phyloP scores from a whole-genome alignment of 2,797 vertebrate species.

The Callimico goeldii region DNA sequence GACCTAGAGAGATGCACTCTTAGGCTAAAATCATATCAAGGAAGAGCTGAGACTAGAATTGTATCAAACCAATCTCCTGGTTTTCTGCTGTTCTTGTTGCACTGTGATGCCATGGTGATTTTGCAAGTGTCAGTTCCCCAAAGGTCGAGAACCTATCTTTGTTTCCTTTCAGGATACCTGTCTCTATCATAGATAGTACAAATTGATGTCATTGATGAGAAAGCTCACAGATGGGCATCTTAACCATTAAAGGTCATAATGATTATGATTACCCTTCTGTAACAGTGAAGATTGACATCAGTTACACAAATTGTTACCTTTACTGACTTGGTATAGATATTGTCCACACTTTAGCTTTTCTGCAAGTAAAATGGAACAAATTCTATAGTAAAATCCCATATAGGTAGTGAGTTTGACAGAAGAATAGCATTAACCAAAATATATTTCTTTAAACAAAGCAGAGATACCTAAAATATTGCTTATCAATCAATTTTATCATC shows the following conservation, averaged over 20 bases:
- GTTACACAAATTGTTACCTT: neutral
- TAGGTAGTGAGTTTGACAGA: slow-evolving; percentile 7
- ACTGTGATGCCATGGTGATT: neutral
- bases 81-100: neutral
- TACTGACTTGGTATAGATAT: neutral
- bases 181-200: neutral
- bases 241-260: neutral
- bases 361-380: slow-evolving; percentile 7
- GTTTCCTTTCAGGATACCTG: neutral
- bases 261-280: neutral
- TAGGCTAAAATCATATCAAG: neutral
- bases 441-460: slow-evolving; percentile 32
- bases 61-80: neutral
- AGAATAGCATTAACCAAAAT: neutral
- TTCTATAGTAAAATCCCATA: neutral
- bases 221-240: neutral
- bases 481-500: slow-evolving; percentile 61
- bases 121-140: neutral
- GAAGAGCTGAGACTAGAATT: neutral
- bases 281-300: neutral
- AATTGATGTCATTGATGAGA: neutral
- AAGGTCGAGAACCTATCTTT: neutral
- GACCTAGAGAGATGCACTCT: neutral
- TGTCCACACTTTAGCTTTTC: neutral
- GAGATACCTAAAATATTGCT: slow-evolving; percentile 54